These are phyloP conservation scores for Panopea generosa DNA, from an alignment of 2,888 invertebrate species.

Conservation along the genomic window DNA sequence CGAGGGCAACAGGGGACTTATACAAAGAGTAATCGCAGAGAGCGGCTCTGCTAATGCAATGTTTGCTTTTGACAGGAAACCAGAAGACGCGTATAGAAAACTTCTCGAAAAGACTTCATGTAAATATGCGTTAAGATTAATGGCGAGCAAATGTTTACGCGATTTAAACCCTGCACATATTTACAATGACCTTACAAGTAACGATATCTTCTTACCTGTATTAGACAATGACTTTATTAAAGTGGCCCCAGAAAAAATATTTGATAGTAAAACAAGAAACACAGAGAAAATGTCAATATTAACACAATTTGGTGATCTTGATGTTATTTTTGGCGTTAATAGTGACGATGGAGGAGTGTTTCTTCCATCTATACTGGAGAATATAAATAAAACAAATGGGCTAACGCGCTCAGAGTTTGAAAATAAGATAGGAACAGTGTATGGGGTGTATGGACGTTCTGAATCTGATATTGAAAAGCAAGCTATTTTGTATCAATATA, in stretches of 20 bases:
- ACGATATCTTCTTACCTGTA: not conserved
- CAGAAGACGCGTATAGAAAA: not conserved
- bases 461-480: not conserved
- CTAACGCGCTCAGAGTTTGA: not conserved
- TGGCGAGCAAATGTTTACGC: slow-evolving; percentile 11
- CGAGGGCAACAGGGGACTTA: slow-evolving; percentile 16
- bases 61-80: slow-evolving; percentile 14
- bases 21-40: slow-evolving; percentile 22
- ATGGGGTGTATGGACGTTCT: not conserved
- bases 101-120: slow-evolving; percentile 6
- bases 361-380: not conserved
- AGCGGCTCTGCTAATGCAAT: slow-evolving; percentile 15
- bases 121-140: not conserved
- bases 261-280: not conserved
- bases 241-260: not conserved
- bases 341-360: not conserved
- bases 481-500: not conserved
- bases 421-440: not conserved
- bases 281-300: slow-evolving; percentile 2
- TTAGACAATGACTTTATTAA: slow-evolving; percentile 15
- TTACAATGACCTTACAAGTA: not conserved
- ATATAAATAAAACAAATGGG: not conserved
- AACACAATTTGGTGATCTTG: not conserved
- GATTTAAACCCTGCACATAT: not conserved
- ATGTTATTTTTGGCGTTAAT: slow-evolving; percentile 13